phyloP scores from a whole-genome alignment of 2,113 vertebrate species.

The Chroicocephalus ridibundus region DNA sequence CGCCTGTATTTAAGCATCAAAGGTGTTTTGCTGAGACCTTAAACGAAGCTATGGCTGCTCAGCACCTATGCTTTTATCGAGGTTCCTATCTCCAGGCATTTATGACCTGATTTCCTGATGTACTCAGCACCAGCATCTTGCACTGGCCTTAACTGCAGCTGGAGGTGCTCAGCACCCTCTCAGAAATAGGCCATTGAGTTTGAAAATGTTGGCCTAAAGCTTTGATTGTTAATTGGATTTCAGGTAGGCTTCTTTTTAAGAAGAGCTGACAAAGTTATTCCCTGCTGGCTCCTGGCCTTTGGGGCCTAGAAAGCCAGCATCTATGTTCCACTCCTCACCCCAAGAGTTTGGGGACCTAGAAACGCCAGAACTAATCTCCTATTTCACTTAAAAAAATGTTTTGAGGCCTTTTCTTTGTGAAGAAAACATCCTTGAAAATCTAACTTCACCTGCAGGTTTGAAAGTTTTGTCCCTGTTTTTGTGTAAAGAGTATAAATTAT shows the following conservation, averaged over 20 bases:
- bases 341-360: conserved; percentile 37
- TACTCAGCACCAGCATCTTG: conserved; percentile 9
- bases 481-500: conserved; percentile 43
- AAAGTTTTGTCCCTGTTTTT: conserved; percentile 46
- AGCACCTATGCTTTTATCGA: conserved; percentile 3
- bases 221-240: conserved; percentile 62
- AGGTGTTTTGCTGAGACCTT: conserved; percentile 1
- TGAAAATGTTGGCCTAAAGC: conserved; percentile 65
- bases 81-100: conserved; percentile 27
- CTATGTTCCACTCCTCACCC: conserved; percentile 25
- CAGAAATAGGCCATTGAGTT: conserved; percentile 56
- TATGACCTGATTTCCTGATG: conserved; percentile 18
- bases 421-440: conserved; percentile 41
- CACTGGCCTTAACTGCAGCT: not conserved
- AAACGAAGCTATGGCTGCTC: not conserved
- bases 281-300: conserved; percentile 54
- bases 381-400: conserved; percentile 39
- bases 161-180: conserved; percentile 37
- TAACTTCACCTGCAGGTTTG: conserved; percentile 20
- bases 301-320: conserved; percentile 43
- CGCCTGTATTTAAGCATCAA: not conserved
- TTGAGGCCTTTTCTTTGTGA: conserved; percentile 32
- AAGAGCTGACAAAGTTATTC: conserved; percentile 54
- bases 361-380: conserved; percentile 49
- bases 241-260: conserved; percentile 60